A percentile compares a stretch with the other conserved stretches of the same genome.
These are phyloP conservation scores for Patella ulyssiponensis DNA, from an alignment of 2,888 invertebrate species.

Conservation along the genomic window DNA sequence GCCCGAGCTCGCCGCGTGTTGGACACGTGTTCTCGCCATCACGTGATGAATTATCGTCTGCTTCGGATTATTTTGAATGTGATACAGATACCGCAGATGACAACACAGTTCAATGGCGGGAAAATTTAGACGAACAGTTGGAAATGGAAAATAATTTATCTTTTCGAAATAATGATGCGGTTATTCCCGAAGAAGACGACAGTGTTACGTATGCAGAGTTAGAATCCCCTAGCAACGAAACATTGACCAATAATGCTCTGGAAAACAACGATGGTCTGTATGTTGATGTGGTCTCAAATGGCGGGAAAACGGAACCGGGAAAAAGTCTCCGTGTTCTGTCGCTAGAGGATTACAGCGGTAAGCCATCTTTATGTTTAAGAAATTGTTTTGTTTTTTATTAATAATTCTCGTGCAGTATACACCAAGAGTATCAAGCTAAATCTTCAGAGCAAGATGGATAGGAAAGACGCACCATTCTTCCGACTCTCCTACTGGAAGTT, in stretches of 20 bases:
- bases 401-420: no score
- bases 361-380: no score
- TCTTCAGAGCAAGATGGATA: no score
- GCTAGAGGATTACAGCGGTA: no score
- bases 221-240: not conserved
- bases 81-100: not conserved
- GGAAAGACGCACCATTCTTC: no score
- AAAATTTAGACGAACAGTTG: not conserved
- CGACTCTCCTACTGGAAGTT: no score
- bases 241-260: not conserved
- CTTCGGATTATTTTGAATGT: conserved; percentile 2
- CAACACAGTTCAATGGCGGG: not conserved
- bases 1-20: not conserved
- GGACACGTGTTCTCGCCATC: conserved; percentile 1
- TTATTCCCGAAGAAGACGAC: not conserved
- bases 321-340: no score
- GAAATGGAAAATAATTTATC: no score
- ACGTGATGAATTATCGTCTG: conserved; percentile 14
- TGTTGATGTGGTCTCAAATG: no score
- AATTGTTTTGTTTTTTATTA: no score
- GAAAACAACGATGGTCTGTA: not conserved
- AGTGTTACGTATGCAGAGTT: not conserved
- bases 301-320: no score
- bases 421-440: no score
- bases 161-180: not conserved